Evolutionary conservation across 2,113 vertebrate genomes (phyloP).

Genomic region (Microtus montanus): DNA sequence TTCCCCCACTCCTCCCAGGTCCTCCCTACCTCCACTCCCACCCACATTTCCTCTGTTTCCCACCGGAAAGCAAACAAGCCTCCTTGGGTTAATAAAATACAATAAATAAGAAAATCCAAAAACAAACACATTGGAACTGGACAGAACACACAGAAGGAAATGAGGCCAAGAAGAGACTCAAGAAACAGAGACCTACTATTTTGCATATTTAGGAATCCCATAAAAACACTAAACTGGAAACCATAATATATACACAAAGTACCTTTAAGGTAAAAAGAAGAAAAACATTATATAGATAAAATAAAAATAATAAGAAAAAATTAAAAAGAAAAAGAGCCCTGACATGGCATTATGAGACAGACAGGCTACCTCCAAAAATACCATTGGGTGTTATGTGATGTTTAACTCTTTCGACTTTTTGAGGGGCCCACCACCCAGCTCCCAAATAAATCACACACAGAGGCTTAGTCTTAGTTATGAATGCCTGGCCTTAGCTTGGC

Average conservation of each 20-base stretch:
- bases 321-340: neutral
- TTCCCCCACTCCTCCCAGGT: neutral
- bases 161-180: neutral
- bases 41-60: neutral
- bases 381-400: too few relatives aligned
- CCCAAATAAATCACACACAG: too few relatives aligned
- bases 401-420: too few relatives aligned
- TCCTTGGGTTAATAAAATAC: neutral
- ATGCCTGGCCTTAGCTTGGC: too few relatives aligned
- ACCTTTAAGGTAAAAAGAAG: neutral
- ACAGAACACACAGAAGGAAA: neutral
- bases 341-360: neutral
- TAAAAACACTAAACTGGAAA: neutral
- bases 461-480: too few relatives aligned
- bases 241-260: neutral
- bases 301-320: neutral
- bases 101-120: neutral
- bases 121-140: neutral
- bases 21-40: neutral
- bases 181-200: neutral
- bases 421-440: too few relatives aligned
- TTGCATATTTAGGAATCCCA: neutral
- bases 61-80: neutral
- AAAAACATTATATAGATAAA: neutral
- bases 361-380: neutral